Evolutionary conservation across 2,113 vertebrate genomes (phyloP), one percentile per base, ranked within the genome.

Genomic region (Recurvirostra avosetta): DNA sequence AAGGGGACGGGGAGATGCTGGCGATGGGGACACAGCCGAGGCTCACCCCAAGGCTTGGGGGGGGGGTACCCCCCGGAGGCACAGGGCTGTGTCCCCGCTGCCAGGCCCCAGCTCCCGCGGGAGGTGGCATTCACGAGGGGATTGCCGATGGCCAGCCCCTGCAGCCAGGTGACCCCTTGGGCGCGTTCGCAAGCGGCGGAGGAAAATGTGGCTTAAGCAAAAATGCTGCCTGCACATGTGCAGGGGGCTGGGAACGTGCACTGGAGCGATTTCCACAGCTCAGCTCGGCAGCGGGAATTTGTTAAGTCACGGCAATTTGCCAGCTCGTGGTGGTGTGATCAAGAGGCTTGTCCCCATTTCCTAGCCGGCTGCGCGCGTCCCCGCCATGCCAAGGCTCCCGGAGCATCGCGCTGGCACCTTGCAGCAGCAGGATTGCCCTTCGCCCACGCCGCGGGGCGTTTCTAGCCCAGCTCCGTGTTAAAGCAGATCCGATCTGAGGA

Each of bases 401-500:
- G 7, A 61, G 81, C 58, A 6, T 16, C 22, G 1, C 8, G 2
- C 83, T 8, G 62, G 63, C 86, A 72, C 55, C 90, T 43, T 43
- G 43, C 43, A 43, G 85, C 1, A 0, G 5, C 49, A 12, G 50
- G 36, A 9, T 18, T 3, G 45, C 13, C 45, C 74, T 79, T 40
- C 0, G 0, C 16, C 78, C 1, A 0, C 1, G 2, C 20, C 2
- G 0, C 0, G 11, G 55, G 25, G 17, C 5, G 0, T 16, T 27
- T 38, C 21, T 23, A 38, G 15, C 25, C 34, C 50, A 0, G 20
- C 5, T 58, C 0, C 1, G 9, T 38, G 36, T 32, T 50, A 50
- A 50, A 25, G 49, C 49, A 50, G 49, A 50, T 25, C 56, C 47
- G 7, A 0, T 8, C 2, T 4, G 74, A 45, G 47, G 36, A 26